Conservation (phyloP, 1,140 invertebrate species). For the Tigriopus japonicus region DNA sequence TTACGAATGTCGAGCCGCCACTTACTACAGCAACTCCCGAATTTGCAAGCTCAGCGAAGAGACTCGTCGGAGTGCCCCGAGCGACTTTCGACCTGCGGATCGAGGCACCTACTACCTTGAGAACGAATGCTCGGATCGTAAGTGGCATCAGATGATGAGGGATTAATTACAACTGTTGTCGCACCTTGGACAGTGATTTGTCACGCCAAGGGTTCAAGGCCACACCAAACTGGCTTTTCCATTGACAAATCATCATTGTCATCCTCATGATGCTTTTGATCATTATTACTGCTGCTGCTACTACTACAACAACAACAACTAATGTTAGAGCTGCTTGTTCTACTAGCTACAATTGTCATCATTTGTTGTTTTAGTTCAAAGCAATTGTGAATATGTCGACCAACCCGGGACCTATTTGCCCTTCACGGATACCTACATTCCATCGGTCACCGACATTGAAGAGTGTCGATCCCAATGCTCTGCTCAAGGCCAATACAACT, state of each 20-base stretch:
- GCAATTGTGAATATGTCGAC: conserved; percentile 31
- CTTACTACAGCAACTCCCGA: conserved; percentile 25
- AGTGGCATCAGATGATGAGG: conserved; percentile 1
- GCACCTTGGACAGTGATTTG: no score
- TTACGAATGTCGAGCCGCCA: conserved; percentile 24
- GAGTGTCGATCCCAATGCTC: conserved; percentile 31
- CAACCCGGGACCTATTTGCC: conserved; percentile 27
- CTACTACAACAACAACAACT: background rate
- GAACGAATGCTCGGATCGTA: conserved; percentile 32
- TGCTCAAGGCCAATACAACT: conserved; percentile 28
- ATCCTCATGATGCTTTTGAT: no score
- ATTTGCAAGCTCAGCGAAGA: conserved; percentile 29
- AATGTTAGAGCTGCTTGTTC: background rate
- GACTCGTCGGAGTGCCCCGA: conserved; percentile 27
- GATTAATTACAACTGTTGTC: no score
- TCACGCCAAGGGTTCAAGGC: no score
- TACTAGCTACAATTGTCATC: background rate
- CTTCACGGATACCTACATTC: conserved; percentile 27
- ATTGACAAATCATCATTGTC: no score
- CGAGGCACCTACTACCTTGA: conserved; percentile 32
- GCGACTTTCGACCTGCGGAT: conserved; percentile 24
- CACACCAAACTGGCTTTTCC: no score
- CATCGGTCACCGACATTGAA: conserved; percentile 22
- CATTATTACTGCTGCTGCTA: background rate
- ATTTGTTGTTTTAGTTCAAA: conserved; percentile 24